phyloP scores from a whole-genome alignment of 2,113 vertebrate genomes.

The Saccopteryx bilineata region DNA sequence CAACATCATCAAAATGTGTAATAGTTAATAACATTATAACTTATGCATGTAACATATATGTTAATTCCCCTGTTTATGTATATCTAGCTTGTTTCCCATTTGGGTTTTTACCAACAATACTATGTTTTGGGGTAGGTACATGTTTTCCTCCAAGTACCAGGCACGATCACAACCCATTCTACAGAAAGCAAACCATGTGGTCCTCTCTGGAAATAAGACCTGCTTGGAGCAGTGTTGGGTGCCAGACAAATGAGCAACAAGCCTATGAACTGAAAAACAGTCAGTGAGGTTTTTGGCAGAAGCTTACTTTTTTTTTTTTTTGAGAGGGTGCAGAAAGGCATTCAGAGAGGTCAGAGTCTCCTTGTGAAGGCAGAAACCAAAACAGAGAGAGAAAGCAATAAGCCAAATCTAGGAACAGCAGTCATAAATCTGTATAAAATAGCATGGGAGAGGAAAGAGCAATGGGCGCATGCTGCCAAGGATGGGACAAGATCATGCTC shows the following conservation, averaged over 20 bases:
- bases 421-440: neutral
- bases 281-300: neutral
- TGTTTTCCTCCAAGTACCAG: neutral
- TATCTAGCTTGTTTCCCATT: neutral
- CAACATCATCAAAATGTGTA: neutral
- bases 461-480: neutral
- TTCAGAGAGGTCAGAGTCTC: neutral
- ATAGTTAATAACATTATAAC: conserved; percentile 2
- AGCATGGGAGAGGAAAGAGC: neutral
- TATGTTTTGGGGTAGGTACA: neutral
- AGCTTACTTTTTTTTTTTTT: neutral
- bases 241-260: neutral
- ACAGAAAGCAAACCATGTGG: neutral
- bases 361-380: neutral
- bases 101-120: neutral
- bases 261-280: neutral
- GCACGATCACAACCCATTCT: neutral
- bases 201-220: neutral
- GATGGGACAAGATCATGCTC: neutral
- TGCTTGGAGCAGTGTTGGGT: neutral
- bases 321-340: neutral
- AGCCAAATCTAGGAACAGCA: neutral
- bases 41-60: neutral
- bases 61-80: neutral
- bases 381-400: neutral